A percentile compares a stretch with the other conserved stretches of the same genome.
Evolutionary conservation across 1,140 invertebrate species (phyloP).

Genomic region (Brachionus asplanchnoidis): DNA sequence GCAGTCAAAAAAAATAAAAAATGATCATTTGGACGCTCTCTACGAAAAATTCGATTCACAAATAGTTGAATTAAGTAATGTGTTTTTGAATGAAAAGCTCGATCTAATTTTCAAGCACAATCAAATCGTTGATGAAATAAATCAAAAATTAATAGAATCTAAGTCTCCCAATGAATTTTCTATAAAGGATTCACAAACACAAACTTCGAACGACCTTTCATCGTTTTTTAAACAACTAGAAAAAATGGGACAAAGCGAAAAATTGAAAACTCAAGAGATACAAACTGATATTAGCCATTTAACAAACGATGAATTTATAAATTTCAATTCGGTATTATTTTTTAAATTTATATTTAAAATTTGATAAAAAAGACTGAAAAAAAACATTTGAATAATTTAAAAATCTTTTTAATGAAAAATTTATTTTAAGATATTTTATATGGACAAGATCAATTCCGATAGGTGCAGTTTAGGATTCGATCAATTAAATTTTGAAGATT

Average conservation of each 20-base stretch:
- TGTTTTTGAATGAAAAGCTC: constrained; percentile 28
- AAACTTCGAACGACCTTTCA: background rate
- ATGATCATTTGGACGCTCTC: background rate
- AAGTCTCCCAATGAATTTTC: background rate
- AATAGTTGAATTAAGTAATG: constrained; percentile 27
- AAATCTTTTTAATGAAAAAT: background rate
- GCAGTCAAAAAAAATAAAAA: background rate
- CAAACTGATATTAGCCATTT: background rate
- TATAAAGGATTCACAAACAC: background rate
- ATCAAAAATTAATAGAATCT: background rate
- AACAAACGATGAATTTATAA: background rate
- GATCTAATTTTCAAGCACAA: constrained; percentile 22
- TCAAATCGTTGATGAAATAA: background rate
- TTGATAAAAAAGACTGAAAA: background rate
- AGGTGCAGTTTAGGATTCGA: background rate
- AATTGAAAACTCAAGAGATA: background rate
- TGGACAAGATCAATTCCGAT: background rate
- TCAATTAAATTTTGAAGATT: background rate
- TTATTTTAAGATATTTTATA: background rate
- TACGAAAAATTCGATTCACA: constrained; percentile 4
- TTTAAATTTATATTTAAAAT: background rate
- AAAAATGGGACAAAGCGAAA: background rate
- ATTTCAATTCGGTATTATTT: background rate
- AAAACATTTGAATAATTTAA: background rate
- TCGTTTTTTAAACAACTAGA: background rate